Conservation (phyloP, 2,797 vertebrate species). For the Poeciliopsis turneri region DNA sequence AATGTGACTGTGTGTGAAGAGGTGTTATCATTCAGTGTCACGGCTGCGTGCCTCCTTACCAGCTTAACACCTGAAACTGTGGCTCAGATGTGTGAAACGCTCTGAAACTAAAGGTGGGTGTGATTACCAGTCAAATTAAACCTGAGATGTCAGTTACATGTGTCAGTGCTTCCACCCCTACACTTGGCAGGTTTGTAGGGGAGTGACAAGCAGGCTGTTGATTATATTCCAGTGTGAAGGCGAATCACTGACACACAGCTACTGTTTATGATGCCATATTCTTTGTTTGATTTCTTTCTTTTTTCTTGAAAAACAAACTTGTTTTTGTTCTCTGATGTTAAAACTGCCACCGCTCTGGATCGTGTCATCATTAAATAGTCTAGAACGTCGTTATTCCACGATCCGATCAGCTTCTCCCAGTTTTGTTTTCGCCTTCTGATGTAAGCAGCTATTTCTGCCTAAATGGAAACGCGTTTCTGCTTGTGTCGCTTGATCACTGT, state of each 20-base stretch:
- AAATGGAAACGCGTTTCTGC: neutral
- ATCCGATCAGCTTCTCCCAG: neutral
- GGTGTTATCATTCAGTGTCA: slow-evolving; percentile 70
- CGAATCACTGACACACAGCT: slow-evolving; percentile 49
- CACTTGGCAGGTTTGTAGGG: slow-evolving; percentile 66
- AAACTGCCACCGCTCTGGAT: slow-evolving; percentile 16
- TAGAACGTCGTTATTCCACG: neutral
- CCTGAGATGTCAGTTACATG: slow-evolving; percentile 80
- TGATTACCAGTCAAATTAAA: slow-evolving; percentile 86
- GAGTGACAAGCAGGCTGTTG: slow-evolving; percentile 73
- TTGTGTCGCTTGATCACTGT: neutral
- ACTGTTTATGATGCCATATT: slow-evolving; percentile 33
- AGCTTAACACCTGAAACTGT: slow-evolving; percentile 80
- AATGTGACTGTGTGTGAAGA: slow-evolving; percentile 55
- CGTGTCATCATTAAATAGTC: slow-evolving; percentile 12
- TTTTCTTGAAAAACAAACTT: slow-evolving; percentile 10
- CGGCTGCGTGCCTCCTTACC: slow-evolving; percentile 67
- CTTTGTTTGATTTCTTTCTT: slow-evolving; percentile 39
- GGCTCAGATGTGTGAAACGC: slow-evolving; percentile 79
- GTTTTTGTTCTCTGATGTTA: slow-evolving; percentile 8
- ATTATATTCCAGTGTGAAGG: slow-evolving; percentile 70
- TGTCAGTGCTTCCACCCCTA: slow-evolving; percentile 73
- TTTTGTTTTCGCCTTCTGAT: neutral
- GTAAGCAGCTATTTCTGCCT: neutral
- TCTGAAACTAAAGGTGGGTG: slow-evolving; percentile 82